Base-by-base conservation (phyloP, 2,113 vertebrate species). In the Pogonocichla stellata region DNA sequence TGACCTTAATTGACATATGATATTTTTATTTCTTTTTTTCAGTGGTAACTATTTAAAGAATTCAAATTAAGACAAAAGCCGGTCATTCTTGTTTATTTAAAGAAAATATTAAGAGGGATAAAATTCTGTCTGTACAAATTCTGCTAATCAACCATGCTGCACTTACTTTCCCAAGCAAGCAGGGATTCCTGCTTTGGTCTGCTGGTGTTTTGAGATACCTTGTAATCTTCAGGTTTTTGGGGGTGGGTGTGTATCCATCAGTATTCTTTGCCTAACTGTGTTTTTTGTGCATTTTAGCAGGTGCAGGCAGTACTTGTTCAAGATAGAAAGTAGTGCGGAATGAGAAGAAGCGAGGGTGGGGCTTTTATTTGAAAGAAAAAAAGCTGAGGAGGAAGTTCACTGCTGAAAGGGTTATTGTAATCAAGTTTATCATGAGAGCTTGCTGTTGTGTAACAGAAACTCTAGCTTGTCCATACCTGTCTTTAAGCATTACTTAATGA, bases 381-480 rank as follows among this genome's bases (percentile, higher is more conserved):
- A 86, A 91, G 82, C 95, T 85, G 82, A 97, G 97, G 93, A 98
- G 98, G 98, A 98, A 98, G 98, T 98, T 97, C 83, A 83, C 93
- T 97, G 96, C 97, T 97, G 97, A 96, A 97, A 97, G 96, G 95
- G 95, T 97, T 97, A 97, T 97, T 98, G 96, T 98, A 97, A 98
- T 98, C 97, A 92, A 95, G 94, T 97, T 97, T 97, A 98, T 98
- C 97, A 95, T 94, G 80, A 94, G 97, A 97, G 96, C 95, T 96
- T 97, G 95, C 97, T 96, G 85, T 98, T 98, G 98, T 97, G 98
- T 97, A 98, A 98, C 98, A 98, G 98, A 98, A 98, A 98, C 98
- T 98, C 96, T 86, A 96, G 97, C 98, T 97, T 98, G 98, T 95
- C 96, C 96, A 91, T 98, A 97, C 98, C 96, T 98, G 98, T 97